Base-by-base conservation (phyloP, 2,888 invertebrate genomes). In the Synanthedon myopaeformis region DNA sequence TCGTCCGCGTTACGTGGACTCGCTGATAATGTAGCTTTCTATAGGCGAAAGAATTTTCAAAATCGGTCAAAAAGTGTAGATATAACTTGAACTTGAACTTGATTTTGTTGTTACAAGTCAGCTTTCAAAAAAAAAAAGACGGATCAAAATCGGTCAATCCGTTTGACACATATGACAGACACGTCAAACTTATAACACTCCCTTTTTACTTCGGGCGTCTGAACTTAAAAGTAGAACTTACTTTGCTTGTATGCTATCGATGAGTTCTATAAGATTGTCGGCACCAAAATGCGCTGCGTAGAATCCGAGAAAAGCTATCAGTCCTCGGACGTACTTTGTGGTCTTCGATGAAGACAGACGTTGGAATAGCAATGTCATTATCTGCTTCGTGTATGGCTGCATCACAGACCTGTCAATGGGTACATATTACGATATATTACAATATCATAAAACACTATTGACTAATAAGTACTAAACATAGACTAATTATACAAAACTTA, bases 321-420 rank as follows among this genome's bases (percentile, higher is more conserved):
- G 88, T 17, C 94, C 92, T 71, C 95, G 94, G 48, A 98, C 92
- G 80, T 94, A 99, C 86, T 99, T 99, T 0, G 96, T 94, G 0
- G 99, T 99, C 85, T 98, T 99, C 0, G 96, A 95, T 0, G 94
- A 93, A 2, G 96, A 94, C 41, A 99, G 88, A 54, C 99, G 90
- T 82, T 97, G 96, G 85, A 99, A 98, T n/a, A 99, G 89, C 56
- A 98, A 79, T 12, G 96, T 90, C 76, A 98, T 96, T 56, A 98
- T 91, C 81, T 97, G 96, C 71, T 95, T 95, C 72, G 94, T 90
- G 76, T 91, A 96, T 19, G 91, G 90, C 53, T 91, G 90, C 72
- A 98, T 84, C 52, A 92, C 90, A 14, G 91, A 89, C 56, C 95
- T 95, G 81, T 28, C 13, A 41, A 51, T 6, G 1, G 2, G 35